Percentiles rank a stretch among this genome's conserved stretches.
These are phyloP conservation scores for Halcyon badia DNA, from an alignment of 2,797 vertebrate genomes.

Conservation along the genomic window DNA sequence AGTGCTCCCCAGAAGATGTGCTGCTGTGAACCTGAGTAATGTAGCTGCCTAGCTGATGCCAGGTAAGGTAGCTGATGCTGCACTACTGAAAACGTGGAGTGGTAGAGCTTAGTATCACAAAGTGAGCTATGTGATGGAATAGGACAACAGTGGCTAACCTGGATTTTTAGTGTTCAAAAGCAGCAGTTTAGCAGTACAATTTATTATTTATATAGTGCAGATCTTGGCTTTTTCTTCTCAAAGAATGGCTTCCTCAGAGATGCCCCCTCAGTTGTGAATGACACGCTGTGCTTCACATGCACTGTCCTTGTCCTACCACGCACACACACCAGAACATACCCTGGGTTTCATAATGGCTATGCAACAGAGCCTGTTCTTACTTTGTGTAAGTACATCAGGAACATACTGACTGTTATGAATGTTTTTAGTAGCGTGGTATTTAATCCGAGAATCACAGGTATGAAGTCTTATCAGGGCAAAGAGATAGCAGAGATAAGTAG, in stretches of 20 bases:
- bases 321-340: background rate
- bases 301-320: background rate
- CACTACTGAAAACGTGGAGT: background rate
- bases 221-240: background rate
- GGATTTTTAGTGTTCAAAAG: background rate
- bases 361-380: background rate
- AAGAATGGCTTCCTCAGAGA: background rate
- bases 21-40: background rate
- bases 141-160: background rate
- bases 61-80: background rate
- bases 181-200: background rate
- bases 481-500: background rate
- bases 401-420: background rate
- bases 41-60: background rate
- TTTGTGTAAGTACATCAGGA: background rate
- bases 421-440: background rate
- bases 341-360: background rate
- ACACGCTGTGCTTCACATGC: background rate
- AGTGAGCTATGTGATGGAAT: background rate
- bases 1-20: background rate
- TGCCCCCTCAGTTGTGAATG: background rate
- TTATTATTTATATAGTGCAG: background rate
- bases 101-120: background rate
- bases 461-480: background rate
- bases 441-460: background rate